Conservation (phyloP, 2,113 vertebrate species). For the Dolichallabes microphthalmus region DNA sequence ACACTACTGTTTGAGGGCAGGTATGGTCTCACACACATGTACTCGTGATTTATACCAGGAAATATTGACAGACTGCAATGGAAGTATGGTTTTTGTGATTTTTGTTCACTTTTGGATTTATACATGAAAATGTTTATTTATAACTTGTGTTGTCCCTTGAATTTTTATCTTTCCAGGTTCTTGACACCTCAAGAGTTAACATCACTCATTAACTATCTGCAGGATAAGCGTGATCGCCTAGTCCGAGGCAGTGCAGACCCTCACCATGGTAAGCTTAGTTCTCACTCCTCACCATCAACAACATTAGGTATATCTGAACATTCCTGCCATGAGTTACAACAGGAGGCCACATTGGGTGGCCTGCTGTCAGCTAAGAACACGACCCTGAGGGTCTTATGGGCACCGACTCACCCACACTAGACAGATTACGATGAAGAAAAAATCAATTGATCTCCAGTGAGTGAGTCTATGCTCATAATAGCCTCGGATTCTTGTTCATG, state of each 20-base stretch:
- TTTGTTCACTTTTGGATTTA: not conserved
- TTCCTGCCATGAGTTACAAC: not conserved
- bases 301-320: not conserved
- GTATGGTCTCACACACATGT: slow-evolving; percentile 53
- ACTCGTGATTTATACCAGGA: not conserved
- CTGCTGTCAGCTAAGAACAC: not conserved
- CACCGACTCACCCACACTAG: not conserved
- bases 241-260: slow-evolving; percentile 75
- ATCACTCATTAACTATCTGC: slow-evolving; percentile 85
- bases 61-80: not conserved
- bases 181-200: slow-evolving; percentile 88
- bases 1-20: slow-evolving; percentile 75
- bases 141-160: not conserved
- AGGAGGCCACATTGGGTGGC: not conserved
- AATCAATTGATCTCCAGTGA: not conserved
- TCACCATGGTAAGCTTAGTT: slow-evolving; percentile 74
- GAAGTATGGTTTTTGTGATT: not conserved
- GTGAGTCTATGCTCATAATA: no score
- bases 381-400: not conserved
- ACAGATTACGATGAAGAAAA: no score
- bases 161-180: slow-evolving; percentile 69
- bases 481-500: no score
- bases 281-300: not conserved
- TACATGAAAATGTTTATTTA: not conserved
- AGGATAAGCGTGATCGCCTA: slow-evolving; percentile 85